Conservation (phyloP, 2,888 invertebrate genomes). For the Chloromyia formosa region DNA sequence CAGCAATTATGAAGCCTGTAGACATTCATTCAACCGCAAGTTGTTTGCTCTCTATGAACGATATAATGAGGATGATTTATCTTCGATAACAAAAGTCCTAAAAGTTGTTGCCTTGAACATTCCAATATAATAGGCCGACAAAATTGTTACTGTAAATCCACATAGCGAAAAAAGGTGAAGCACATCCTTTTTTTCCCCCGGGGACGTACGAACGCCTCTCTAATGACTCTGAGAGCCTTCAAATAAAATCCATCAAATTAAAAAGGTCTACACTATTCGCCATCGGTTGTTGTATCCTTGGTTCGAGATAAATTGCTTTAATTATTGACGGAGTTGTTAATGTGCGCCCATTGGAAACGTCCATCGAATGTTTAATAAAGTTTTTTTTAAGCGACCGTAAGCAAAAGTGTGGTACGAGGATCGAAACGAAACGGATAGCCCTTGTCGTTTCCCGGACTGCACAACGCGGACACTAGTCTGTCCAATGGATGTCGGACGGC, state of each 20-base stretch:
- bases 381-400: conserved; percentile 30
- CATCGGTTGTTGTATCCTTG: conserved; percentile 8
- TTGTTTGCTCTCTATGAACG: not conserved
- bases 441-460: not conserved
- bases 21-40: conserved; percentile 25
- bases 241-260: conserved; percentile 38
- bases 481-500: conserved; percentile 12
- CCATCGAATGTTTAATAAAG: conserved; percentile 44
- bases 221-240: conserved; percentile 16
- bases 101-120: too few relatives aligned
- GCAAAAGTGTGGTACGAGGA: not conserved
- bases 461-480: not conserved
- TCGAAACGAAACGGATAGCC: not conserved
- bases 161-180: not conserved
- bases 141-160: not conserved
- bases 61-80: conserved; percentile 25
- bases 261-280: conserved; percentile 23
- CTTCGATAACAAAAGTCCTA: not conserved
- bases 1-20: conserved; percentile 8
- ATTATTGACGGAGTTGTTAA: conserved; percentile 49
- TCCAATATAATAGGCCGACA: not conserved
- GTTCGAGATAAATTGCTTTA: conserved; percentile 45
- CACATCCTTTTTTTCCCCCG: not conserved
- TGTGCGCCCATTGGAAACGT: conserved; percentile 48
- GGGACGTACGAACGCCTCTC: conserved; percentile 1